Conservation (phyloP, 2,888 invertebrate species). For the Pyrrhosoma nymphula region DNA sequence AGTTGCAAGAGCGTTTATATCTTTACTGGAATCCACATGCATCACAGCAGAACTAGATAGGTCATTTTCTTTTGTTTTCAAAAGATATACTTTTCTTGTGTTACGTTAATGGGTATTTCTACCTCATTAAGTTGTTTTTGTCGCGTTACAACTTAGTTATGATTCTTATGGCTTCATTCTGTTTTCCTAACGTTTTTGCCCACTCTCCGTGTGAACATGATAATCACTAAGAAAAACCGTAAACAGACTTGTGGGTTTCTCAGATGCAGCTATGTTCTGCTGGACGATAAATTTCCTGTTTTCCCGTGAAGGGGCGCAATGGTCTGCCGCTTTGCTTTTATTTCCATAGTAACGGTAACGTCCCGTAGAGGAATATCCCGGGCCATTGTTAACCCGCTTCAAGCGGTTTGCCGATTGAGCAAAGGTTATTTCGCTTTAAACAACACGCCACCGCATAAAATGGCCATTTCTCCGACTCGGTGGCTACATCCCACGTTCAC, state of each 20-base stretch:
- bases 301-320: not conserved
- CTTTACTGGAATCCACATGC: too few relatives aligned
- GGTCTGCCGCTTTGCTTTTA: not conserved
- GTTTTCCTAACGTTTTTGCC: not conserved
- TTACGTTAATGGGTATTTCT: too few relatives aligned
- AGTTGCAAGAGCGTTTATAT: too few relatives aligned
- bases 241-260: not conserved
- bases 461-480: not conserved
- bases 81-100: too few relatives aligned
- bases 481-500: not conserved
- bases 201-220: not conserved
- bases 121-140: not conserved
- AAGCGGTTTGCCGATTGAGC: not conserved
- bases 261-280: not conserved
- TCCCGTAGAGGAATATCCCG: not conserved
- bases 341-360: not conserved
- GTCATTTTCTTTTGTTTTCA: too few relatives aligned
- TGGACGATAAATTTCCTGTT: not conserved
- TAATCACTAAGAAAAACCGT: not conserved
- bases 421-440: not conserved
- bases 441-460: not conserved
- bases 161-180: not conserved
- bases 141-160: not conserved
- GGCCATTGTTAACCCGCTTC: not conserved
- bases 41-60: too few relatives aligned